Evolutionary conservation across 2,113 vertebrate genomes (phyloP).

Genomic region (Megaleporinus macrocephalus): DNA sequence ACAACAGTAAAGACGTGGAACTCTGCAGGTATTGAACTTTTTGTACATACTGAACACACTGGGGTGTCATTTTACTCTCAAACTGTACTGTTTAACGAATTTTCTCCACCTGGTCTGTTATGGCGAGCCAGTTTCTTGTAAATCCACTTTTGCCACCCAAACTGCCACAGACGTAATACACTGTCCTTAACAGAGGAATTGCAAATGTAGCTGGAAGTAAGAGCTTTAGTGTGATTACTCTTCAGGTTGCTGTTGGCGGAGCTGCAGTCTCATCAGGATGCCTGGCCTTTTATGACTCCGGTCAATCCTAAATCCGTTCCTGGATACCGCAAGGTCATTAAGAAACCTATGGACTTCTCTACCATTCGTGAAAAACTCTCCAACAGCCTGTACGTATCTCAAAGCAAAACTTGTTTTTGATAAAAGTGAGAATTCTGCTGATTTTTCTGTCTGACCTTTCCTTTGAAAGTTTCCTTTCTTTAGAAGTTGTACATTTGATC

Average conservation of each 20-base stretch:
- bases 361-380: conserved; percentile 89
- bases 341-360: conserved; percentile 92
- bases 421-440: not conserved
- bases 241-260: conserved; percentile 85
- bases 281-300: conserved; percentile 89
- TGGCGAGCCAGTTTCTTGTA: not conserved
- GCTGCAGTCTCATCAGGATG: conserved; percentile 89
- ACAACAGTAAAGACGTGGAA: conserved; percentile 83
- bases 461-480: too few species aligned
- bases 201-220: not conserved
- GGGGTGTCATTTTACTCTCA: not conserved
- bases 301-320: conserved; percentile 92
- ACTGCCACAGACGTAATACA: too few species aligned
- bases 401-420: not conserved
- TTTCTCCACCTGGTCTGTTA: not conserved
- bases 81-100: not conserved
- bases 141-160: not conserved
- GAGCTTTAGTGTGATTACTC: conserved; percentile 38
- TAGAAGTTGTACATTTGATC: not conserved
- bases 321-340: conserved; percentile 91
- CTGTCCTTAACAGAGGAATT: too few species aligned
- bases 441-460: too few species aligned
- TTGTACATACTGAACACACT: not conserved
- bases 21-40: conserved; percentile 81
- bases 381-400: conserved; percentile 87